These are phyloP conservation scores for Bradypus variegatus DNA, from an alignment of 2,797 vertebrate genomes.

Conservation along the genomic window DNA sequence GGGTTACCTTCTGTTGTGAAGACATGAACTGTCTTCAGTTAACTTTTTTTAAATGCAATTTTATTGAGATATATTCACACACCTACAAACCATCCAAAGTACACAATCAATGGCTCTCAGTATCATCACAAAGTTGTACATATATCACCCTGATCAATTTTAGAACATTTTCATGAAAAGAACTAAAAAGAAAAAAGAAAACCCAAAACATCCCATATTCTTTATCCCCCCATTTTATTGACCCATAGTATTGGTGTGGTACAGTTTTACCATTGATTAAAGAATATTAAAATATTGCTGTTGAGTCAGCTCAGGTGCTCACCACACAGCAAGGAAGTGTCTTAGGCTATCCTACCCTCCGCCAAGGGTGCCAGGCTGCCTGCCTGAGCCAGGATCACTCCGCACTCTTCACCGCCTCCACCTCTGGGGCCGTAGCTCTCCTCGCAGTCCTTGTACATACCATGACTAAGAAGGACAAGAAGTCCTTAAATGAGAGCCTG, in stretches of 20 bases:
- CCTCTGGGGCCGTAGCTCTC: slow-evolving; percentile 36
- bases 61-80: too few species aligned
- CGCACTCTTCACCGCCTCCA: slow-evolving; percentile 39
- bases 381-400: slow-evolving; percentile 47
- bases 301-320: slow-evolving; percentile 39
- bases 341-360: slow-evolving; percentile 38
- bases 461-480: slow-evolving; percentile 88
- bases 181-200: too few species aligned
- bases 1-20: background rate
- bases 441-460: slow-evolving; percentile 49
- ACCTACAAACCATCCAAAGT: too few species aligned
- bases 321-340: background rate
- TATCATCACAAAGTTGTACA: too few species aligned
- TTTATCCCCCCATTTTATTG: too few species aligned
- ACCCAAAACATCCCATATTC: too few species aligned
- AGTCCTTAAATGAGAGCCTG: slow-evolving; percentile 77
- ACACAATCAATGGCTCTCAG: too few species aligned
- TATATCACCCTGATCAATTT: too few species aligned
- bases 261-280: too few species aligned
- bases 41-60: background rate
- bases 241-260: too few species aligned
- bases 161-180: too few species aligned
- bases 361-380: slow-evolving; percentile 47
- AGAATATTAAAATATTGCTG: too few species aligned
- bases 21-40: background rate